phyloP scores from a whole-genome alignment of 2,888 invertebrate genomes.

The Thecocarcelia acutangulata region DNA sequence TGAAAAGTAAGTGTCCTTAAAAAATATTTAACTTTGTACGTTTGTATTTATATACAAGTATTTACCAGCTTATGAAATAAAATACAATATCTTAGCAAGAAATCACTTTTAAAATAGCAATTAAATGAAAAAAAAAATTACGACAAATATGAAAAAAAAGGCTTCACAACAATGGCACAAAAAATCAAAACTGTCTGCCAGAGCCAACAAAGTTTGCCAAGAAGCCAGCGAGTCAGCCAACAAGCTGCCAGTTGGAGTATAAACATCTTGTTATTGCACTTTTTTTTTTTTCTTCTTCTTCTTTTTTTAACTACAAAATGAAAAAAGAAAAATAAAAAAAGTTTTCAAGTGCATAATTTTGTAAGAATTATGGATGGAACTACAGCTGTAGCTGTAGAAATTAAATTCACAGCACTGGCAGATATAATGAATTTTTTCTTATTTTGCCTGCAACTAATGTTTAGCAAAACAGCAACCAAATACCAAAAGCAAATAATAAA shows the following conservation, averaged over 20 bases:
- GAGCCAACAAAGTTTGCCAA: constrained; percentile 17
- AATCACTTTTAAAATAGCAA: constrained; percentile 41
- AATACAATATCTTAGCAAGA: background rate
- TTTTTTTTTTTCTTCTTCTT: background rate
- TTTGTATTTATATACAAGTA: background rate
- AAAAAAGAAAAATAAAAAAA: background rate
- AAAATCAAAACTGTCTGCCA: constrained; percentile 42
- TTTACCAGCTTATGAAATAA: background rate
- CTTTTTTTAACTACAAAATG: background rate
- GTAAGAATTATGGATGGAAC: background rate
- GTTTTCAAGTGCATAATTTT: constrained; percentile 49
- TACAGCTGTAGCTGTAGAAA: background rate
- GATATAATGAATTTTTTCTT: constrained; percentile 48
- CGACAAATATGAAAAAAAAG: background rate
- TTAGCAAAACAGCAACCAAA: constrained; percentile 37
- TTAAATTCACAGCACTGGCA: constrained; percentile 37
- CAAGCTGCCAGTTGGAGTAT: constrained; percentile 27
- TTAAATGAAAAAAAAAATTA: constrained; percentile 28
- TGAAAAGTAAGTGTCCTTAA: background rate
- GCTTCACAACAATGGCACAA: constrained; percentile 24
- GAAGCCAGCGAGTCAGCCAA: constrained; percentile 6
- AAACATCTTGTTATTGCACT: background rate
- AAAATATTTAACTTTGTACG: background rate
- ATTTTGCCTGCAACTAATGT: constrained; percentile 46
- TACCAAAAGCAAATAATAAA: constrained; percentile 6